Evolutionary conservation across 2,888 invertebrate species (phyloP), one percentile per base, ranked within the genome.

Genomic region (Eilema caniola): DNA sequence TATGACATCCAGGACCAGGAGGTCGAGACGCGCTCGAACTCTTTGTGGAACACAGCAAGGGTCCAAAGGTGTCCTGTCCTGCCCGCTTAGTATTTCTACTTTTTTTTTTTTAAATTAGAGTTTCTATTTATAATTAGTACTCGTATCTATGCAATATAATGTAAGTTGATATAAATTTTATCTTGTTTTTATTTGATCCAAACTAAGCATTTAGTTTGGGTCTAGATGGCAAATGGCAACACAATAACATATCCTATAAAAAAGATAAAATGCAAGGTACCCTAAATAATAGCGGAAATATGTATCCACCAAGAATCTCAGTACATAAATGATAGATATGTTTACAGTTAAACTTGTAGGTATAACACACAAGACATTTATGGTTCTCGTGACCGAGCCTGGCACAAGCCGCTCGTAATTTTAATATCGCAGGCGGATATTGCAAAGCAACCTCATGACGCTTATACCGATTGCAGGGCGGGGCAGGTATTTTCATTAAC

Each of bases 261-360:
- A 53, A 41, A 41, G 4, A 41, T 41, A 41, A 41, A n/a, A 53
- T 10, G 53, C n/a, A n/a, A n/a, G n/a, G 53, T 20, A 53, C 53
- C n/a, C 53, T 7, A 53, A 53, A 53, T 53, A n/a, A 53, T 53
- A 53, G n/a, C 53, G 53, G 53, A 53, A 53, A 53, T 53, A 53
- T 47, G 14, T 41, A 41, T 57, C 1, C 14, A 23, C 24, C 24
- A 59, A 12, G 57, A 12, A 24, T 14, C 57, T 23, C 12, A 24
- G 57, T 24, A 23, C 5, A 59, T 25, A 57, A 57, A 23, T 12
- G 57, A 24, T 24, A 59, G 11, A 25, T 59, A 25, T 59, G 57
- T 59, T 59, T 24, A 57, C 3, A 4, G 25, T 23, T 59, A 59
- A 59, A 25, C 4, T 23, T 57, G 8, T 12, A 10, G n/a, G n/a